Base-by-base conservation (phyloP, 1,140 invertebrate genomes). In the Eubasilissa regina region DNA sequence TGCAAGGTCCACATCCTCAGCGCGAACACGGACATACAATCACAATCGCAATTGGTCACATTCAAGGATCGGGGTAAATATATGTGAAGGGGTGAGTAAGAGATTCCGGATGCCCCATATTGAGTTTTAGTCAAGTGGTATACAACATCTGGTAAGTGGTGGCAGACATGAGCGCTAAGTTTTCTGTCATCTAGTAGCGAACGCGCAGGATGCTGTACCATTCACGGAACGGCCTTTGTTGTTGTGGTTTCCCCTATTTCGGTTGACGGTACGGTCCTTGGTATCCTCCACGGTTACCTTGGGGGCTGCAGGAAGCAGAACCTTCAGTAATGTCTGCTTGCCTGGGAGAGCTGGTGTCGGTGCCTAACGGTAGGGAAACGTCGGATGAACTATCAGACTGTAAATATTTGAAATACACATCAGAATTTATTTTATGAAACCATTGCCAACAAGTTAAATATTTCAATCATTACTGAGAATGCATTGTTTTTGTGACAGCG, bases 221-320 rank as follows among this genome's bases (percentile, higher is more conserved):
- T 81, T 78, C 55, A 76, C 78, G 21, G 79, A 73, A 44, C 79
- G 76, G 53, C 77, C 75, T 17, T 80, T 44, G 43, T 86, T 83
- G 0, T 87, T 86, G 43, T 87, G 86, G 83, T 86, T 86, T 76
- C 75, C 81, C 17, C 81, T 56, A 47, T 80, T 78, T 0, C 88
- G 87, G 84, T 89, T 89, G 84, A 88, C 88, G 88, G 70, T 51
- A 83, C 3, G 81, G 81, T 3, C 81, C 81, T 7, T 73, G 55
- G 43, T 82, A 82, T 4, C 48, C 70, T 11, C 81, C 81, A 12
- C 78, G 66, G n/a, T 64, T 45, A 4, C 44, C 72, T 55, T 77
- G 77, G 3, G 81, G 81, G 73, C 78, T 80, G 19, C 75, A 68
- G n/a, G 77, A 79, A n/a, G 62, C 66, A 10, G 80, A 62, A 4